Conservation (phyloP, 2,888 invertebrate genomes). For the Rhopalosiphum nymphaeae region DNA sequence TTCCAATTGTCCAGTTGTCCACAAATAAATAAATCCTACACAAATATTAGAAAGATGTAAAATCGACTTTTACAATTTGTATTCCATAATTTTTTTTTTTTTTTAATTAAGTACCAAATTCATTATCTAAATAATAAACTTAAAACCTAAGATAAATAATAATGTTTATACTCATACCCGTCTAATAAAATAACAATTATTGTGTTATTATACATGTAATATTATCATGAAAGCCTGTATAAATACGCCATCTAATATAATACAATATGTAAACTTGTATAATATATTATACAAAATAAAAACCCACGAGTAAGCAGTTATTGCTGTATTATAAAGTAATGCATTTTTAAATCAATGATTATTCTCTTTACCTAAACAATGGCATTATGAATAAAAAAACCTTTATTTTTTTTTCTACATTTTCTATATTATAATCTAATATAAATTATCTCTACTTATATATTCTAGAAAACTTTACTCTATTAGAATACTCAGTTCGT, state of each 20-base stretch:
- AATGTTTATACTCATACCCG: not conserved
- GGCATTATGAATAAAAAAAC: not conserved
- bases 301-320: not conserved
- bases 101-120: not conserved
- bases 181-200: not conserved
- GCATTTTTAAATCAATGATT: not conserved
- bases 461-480: conserved; percentile 22
- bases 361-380: not conserved
- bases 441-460: not conserved
- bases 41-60: not conserved
- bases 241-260: not conserved
- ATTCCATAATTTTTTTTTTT: not conserved
- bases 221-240: not conserved
- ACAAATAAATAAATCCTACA: not conserved
- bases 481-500: not conserved
- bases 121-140: not conserved
- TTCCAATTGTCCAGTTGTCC: not conserved
- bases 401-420: too few species aligned
- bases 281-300: not conserved
- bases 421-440: not conserved
- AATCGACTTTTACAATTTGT: not conserved
- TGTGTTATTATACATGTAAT: not conserved
- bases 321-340: not conserved
- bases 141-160: not conserved
- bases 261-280: not conserved